Evolutionary conservation across 2,888 invertebrate genomes (phyloP).

Genomic region (Ctenicera cuprea): DNA sequence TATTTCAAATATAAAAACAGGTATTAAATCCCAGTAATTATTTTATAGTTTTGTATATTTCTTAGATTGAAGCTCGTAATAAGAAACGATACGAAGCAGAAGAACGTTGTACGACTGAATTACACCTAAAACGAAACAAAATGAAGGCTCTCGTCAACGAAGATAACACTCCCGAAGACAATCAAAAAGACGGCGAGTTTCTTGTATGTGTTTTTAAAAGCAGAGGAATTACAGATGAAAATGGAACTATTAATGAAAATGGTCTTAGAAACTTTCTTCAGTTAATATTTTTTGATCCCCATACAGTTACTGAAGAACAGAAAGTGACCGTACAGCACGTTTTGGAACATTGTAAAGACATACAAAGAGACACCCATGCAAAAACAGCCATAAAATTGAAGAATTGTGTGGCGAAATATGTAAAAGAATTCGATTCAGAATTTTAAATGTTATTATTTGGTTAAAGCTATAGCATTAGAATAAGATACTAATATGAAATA

Average conservation of each 20-base stretch:
- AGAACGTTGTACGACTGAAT: constrained; percentile 29
- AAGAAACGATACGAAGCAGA: constrained; percentile 27
- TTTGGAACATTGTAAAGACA: constrained; percentile 13
- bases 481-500: too few species aligned
- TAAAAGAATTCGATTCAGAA: constrained; percentile 23
- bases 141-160: constrained; percentile 40
- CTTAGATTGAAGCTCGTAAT: constrained; percentile 11
- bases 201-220: constrained; percentile 34
- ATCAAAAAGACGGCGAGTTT: constrained; percentile 21
- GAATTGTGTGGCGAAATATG: constrained; percentile 33
- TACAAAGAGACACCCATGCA: not conserved
- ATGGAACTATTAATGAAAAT: constrained; percentile 22
- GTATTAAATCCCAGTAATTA: too few species aligned
- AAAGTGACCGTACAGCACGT: constrained; percentile 14
- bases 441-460: not conserved
- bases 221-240: constrained; percentile 15
- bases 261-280: constrained; percentile 15
- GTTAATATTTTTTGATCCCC: constrained; percentile 15
- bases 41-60: too few species aligned
- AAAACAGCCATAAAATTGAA: constrained; percentile 29
- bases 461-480: too few species aligned
- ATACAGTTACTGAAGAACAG: not conserved
- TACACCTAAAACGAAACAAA: constrained; percentile 16
- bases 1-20: too few species aligned
- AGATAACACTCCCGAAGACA: constrained; percentile 32